Percentiles rank a stretch among this genome's conserved stretches.
phyloP scores from a whole-genome alignment of 2,797 vertebrate genomes.

The Paratrypauchen microcephalus region DNA sequence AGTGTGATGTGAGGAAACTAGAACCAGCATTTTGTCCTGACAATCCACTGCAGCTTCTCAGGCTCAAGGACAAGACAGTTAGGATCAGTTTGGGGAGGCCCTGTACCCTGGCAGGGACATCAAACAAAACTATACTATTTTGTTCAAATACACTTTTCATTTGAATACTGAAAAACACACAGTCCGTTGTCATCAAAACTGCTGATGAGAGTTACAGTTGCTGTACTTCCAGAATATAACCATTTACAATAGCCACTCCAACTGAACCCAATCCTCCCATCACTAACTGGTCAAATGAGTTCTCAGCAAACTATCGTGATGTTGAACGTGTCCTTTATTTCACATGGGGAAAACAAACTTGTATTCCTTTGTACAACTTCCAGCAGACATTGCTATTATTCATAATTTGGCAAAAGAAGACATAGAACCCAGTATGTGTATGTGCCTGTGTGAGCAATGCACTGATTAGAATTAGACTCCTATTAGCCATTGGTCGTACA shows the following conservation, averaged over 20 bases:
- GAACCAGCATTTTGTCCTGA: slow-evolving; percentile 4
- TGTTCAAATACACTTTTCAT: neutral
- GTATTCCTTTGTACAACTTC: neutral
- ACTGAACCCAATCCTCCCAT: neutral
- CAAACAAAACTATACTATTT: slow-evolving; percentile 1
- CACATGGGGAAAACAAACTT: neutral
- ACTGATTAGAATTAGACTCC: slow-evolving; percentile 20
- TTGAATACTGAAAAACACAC: neutral
- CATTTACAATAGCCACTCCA: neutral
- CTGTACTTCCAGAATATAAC: neutral
- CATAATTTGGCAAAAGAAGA: neutral
- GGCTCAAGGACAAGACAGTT: neutral
- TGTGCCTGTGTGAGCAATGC: neutral
- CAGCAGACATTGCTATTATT: slow-evolving; percentile 21
- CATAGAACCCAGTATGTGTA: neutral
- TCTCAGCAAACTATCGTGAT: neutral
- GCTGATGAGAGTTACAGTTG: neutral
- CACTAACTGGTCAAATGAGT: neutral
- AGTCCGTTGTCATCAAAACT: neutral
- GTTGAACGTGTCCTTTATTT: neutral
- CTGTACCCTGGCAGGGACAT: slow-evolving; percentile 9
- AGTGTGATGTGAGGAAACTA: neutral
- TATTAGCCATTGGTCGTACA: slow-evolving; percentile 11
- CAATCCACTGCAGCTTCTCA: slow-evolving; percentile 5
- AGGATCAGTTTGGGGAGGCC: slow-evolving; percentile 12